Conservation (phyloP, 2,797 vertebrate genomes). For the Myoxocephalus aenaeus region DNA sequence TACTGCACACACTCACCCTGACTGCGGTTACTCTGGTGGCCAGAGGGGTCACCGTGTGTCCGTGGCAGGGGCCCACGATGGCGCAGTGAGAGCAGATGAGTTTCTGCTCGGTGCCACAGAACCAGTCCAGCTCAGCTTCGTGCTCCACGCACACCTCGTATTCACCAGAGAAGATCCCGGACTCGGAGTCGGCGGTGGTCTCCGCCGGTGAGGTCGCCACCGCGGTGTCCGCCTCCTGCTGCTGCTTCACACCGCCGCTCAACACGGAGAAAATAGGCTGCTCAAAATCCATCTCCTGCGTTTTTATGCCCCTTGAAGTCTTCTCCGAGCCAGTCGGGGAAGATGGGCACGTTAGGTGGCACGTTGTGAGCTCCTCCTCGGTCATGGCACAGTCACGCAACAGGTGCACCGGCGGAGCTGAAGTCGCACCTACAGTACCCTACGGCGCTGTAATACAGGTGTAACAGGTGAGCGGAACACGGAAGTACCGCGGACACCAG, state of each 20-base stretch:
- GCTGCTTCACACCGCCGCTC: conserved; percentile 25
- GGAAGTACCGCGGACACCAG: conserved; percentile 77
- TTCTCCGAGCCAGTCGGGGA: conserved; percentile 51
- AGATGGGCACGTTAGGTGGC: conserved; percentile 64
- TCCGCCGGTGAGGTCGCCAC: conserved; percentile 4
- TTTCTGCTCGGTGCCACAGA: conserved; percentile 85
- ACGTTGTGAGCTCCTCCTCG: conserved; percentile 57
- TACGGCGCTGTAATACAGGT: conserved; percentile 78
- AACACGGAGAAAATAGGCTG: conserved; percentile 67
- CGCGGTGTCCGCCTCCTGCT: conserved; percentile 4
- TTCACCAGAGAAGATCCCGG: conserved; percentile 69
- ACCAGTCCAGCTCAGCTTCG: conserved; percentile 81
- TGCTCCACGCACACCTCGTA: conserved; percentile 79
- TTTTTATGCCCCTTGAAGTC: background rate
- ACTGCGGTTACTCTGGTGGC: conserved; percentile 83
- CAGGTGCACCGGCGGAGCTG: conserved; percentile 75
- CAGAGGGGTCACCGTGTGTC: conserved; percentile 82
- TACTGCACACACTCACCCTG: conserved; percentile 74
- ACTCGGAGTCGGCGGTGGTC: conserved; percentile 60
- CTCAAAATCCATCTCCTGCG: conserved; percentile 32
- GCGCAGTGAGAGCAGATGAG: conserved; percentile 84
- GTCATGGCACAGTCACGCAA: conserved; percentile 69
- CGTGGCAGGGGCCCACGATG: conserved; percentile 78
- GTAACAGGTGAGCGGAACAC: conserved; percentile 81
- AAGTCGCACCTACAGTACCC: conserved; percentile 20